Base-by-base conservation (phyloP, 2,888 invertebrate species). In the Liodrosophila aerea region DNA sequence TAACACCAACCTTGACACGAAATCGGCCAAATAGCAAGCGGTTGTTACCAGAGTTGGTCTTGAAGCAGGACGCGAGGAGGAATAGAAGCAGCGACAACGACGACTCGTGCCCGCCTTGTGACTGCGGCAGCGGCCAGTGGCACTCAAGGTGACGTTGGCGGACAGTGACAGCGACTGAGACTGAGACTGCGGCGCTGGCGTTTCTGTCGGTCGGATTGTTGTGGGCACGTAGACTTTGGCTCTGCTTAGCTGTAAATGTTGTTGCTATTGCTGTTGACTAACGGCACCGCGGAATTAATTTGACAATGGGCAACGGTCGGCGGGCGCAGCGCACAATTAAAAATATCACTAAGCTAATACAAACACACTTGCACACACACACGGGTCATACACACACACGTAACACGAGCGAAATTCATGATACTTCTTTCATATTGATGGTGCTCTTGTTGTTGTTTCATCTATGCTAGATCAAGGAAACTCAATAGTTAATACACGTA, bases 331-430 rank as follows among this genome's bases (percentile, higher is more conserved):
- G 53, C 40, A 71, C 73, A 78, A 85, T 81, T 81, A 83, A 65
- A 81, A 81, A 81, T 85, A 81, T 76, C 80, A 76, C 76, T 58
- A 65, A 76, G 71, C 82, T 84, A 80, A 78, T 73, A 70, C 50
- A 68, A 43, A 52, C 50, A 54, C 57, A 64, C 36, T 58, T 47
- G 61, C 37, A 49, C 33, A 45, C 45, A 29, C 58, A 46, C 45
- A 52, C 44, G 40, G 37, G 30, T 44, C 50, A 40, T 16, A 29
- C 40, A 36, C 39, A 39, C 13, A 52, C 13, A 27, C 33, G 22
- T 5, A 22, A 65, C 44, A 33, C 43, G 45, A 66, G 43, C 53
- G 37, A 31, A 58, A 15, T 49, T 53, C 57, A 45, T 51, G 50
- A 44, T 51, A 51, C 37, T 57, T 58, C 57, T 58, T 69, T 66